Conservation (phyloP, 2,888 invertebrate species). For the Oscheius myriophilus region DNA sequence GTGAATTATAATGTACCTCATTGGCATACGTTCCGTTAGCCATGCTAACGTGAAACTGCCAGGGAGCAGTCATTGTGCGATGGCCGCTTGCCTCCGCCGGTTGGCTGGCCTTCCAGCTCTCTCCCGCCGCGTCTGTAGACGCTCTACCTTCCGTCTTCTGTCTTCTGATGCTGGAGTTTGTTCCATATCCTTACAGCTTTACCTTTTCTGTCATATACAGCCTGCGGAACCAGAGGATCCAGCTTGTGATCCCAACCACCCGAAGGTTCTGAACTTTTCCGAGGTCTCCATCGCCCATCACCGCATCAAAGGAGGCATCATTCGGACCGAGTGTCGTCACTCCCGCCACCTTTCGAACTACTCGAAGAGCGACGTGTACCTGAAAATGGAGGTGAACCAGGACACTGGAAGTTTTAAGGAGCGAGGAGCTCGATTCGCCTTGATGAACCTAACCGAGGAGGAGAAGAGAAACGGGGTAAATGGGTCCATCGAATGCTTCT, state of each 20-base stretch:
- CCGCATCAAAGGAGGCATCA: conserved; percentile 75
- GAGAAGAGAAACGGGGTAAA: conserved; percentile 78
- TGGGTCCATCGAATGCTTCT: conserved; percentile 71
- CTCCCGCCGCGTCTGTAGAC: too few relatives aligned
- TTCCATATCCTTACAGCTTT: too few relatives aligned
- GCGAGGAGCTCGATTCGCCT: conserved; percentile 88
- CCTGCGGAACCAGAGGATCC: conserved; percentile 35
- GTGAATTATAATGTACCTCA: too few relatives aligned
- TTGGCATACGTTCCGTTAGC: too few relatives aligned
- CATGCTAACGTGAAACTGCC: too few relatives aligned
- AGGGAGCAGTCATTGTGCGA: too few relatives aligned
- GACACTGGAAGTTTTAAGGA: conserved; percentile 94
- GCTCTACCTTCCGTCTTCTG: too few relatives aligned
- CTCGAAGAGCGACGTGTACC: conserved; percentile 85
- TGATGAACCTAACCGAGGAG: conserved; percentile 80
- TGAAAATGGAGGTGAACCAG: conserved; percentile 92
- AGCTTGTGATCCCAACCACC: conserved; percentile 54
- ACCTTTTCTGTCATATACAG: too few relatives aligned
- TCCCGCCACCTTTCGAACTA: conserved; percentile 81
- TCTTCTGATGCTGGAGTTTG: too few relatives aligned
- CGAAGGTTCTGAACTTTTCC: conserved; percentile 42
- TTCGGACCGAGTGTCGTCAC: conserved; percentile 84
- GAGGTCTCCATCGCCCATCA: conserved; percentile 78
- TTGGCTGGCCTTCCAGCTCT: too few relatives aligned
- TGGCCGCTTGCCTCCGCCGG: too few relatives aligned